These are phyloP conservation scores for Sceloporus undulatus DNA, from an alignment of 2,113 vertebrate species.

Conservation along the genomic window DNA sequence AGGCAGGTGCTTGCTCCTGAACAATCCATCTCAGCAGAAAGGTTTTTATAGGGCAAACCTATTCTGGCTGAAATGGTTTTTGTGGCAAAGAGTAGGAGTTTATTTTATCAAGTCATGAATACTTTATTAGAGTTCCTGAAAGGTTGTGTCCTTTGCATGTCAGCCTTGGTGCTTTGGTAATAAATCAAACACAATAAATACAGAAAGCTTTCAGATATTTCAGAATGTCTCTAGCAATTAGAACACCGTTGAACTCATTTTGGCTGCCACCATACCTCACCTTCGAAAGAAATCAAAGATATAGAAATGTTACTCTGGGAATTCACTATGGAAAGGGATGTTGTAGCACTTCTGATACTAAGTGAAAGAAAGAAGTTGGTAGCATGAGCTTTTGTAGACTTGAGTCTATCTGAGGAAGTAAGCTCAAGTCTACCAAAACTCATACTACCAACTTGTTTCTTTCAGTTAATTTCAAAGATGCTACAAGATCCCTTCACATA, in stretches of 20 bases:
- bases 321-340: too few relatives aligned
- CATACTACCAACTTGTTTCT: too few relatives aligned
- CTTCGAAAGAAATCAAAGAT: not conserved
- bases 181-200: conserved; percentile 1
- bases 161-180: not conserved
- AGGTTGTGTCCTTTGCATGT: conserved; percentile 8
- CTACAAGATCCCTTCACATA: too few relatives aligned
- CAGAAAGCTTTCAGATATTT: not conserved
- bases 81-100: not conserved
- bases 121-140: not conserved
- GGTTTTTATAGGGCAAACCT: not conserved
- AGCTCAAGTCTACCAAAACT: too few relatives aligned
- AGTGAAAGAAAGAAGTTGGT: too few relatives aligned
- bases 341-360: too few relatives aligned
- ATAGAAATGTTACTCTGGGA: too few relatives aligned
- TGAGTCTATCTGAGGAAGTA: too few relatives aligned
- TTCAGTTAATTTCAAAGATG: too few relatives aligned
- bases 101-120: conserved; percentile 21
- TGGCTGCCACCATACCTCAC: not conserved
- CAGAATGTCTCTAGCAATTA: not conserved
- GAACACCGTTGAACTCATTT: not conserved
- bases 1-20: not conserved
- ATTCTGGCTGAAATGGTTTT: not conserved
- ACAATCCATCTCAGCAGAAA: not conserved
- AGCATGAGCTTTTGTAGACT: too few relatives aligned